These are phyloP conservation scores for Elephas maximus DNA, from an alignment of 2,113 vertebrate genomes.

Conservation along the genomic window DNA sequence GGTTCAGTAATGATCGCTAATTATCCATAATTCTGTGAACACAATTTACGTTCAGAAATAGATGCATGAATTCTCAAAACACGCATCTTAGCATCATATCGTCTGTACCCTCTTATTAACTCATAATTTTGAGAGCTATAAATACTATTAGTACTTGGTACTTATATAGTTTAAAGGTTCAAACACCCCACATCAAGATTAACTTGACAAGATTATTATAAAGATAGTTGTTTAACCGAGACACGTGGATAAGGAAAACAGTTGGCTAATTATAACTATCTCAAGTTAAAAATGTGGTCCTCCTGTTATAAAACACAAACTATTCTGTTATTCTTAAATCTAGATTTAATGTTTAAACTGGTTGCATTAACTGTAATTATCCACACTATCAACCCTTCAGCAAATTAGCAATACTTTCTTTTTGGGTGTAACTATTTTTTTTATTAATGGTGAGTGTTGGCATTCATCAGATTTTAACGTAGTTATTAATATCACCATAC, in stretches of 20 bases:
- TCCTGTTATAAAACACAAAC: conserved; percentile 75
- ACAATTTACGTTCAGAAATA: conserved; percentile 21
- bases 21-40: conserved; percentile 25
- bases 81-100: neutral
- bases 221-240: conserved; percentile 23
- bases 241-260: neutral
- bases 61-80: conserved; percentile 26
- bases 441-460: conserved; percentile 40
- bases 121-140: conserved; percentile 22
- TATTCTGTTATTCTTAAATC: conserved; percentile 73
- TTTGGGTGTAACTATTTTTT: neutral
- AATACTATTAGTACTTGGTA: conserved; percentile 59
- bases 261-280: conserved; percentile 69
- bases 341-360: conserved; percentile 80
- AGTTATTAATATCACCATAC: conserved; percentile 79
- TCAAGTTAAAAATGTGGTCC: conserved; percentile 60
- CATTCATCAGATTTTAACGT: conserved; percentile 78
- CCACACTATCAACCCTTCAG: conserved; percentile 75
- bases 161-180: conserved; percentile 18
- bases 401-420: conserved; percentile 74
- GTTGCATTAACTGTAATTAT: conserved; percentile 84
- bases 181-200: conserved; percentile 21
- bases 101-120: neutral
- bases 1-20: conserved; percentile 56
- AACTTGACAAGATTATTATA: conserved; percentile 56